phyloP scores from a whole-genome alignment of 2,797 vertebrate species.

The Muscicapa striata region DNA sequence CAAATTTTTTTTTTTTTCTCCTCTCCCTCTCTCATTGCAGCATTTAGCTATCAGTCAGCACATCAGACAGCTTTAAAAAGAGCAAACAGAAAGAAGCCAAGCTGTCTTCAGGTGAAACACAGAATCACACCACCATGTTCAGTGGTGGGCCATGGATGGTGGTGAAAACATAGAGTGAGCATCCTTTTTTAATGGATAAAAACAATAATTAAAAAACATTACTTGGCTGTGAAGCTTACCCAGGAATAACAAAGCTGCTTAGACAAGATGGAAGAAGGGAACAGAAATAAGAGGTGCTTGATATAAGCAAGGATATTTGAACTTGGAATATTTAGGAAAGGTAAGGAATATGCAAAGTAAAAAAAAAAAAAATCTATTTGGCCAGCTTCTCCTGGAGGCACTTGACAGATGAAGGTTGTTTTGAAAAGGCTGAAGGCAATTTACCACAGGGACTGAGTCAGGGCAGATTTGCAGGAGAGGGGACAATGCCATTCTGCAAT shows the following conservation, averaged over 20 bases:
- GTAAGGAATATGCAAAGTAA: background rate
- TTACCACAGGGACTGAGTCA: background rate
- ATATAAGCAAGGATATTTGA: background rate
- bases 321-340: background rate
- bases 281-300: background rate
- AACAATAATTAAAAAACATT: background rate
- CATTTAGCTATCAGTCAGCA: background rate
- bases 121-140: background rate
- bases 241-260: background rate
- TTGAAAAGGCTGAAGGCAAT: background rate
- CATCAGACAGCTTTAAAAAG: background rate
- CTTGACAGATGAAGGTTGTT: background rate
- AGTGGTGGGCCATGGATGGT: background rate
- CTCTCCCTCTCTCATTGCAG: background rate
- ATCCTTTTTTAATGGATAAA: background rate
- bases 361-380: background rate
- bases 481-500: background rate
- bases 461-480: background rate
- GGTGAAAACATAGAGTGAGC: background rate
- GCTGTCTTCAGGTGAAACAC: background rate
- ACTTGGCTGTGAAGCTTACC: background rate
- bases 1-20: background rate
- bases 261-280: background rate
- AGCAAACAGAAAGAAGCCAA: background rate
- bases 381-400: background rate